Evolutionary conservation across 2,888 invertebrate genomes (phyloP).

Genomic region (Melipona beecheii): DNA sequence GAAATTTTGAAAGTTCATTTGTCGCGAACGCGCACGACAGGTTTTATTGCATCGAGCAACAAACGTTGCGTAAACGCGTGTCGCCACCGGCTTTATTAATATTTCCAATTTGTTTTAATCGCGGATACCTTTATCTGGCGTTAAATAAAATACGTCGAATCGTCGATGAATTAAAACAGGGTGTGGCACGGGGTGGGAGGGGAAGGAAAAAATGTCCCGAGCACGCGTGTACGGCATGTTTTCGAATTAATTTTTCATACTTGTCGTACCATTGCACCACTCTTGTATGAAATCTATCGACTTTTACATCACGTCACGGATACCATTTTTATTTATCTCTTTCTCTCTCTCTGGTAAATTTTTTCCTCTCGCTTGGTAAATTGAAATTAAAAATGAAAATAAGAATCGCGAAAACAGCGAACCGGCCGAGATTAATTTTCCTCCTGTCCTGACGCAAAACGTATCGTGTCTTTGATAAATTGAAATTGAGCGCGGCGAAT

Average conservation of each 20-base stretch:
- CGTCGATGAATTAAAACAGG: not conserved
- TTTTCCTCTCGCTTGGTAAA: not conserved
- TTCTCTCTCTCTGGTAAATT: not conserved
- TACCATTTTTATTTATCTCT: not conserved
- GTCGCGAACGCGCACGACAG: too few species aligned
- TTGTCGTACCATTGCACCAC: too few species aligned
- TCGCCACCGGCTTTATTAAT: not conserved
- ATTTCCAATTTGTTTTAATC: not conserved
- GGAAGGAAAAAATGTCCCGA: too few species aligned
- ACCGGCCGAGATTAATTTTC: conserved; percentile 6
- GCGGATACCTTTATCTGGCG: not conserved
- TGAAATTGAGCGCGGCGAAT: not conserved
- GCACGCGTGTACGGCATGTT: too few species aligned
- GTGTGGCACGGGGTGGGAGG: too few species aligned
- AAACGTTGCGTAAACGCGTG: too few species aligned
- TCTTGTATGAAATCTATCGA: not conserved
- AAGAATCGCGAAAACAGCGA: not conserved
- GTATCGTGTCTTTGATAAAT: not conserved
- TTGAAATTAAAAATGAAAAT: conserved; percentile 9
- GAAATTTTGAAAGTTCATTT: too few species aligned
- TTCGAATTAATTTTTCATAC: not conserved
- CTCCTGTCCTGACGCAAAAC: not conserved
- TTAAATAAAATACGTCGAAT: not conserved
- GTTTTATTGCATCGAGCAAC: too few species aligned
- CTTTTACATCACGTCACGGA: not conserved